A percentile compares a stretch with the other conserved stretches of the same genome.
These are phyloP conservation scores for Nomada fucata DNA, from an alignment of 2,888 invertebrate species.

Conservation along the genomic window DNA sequence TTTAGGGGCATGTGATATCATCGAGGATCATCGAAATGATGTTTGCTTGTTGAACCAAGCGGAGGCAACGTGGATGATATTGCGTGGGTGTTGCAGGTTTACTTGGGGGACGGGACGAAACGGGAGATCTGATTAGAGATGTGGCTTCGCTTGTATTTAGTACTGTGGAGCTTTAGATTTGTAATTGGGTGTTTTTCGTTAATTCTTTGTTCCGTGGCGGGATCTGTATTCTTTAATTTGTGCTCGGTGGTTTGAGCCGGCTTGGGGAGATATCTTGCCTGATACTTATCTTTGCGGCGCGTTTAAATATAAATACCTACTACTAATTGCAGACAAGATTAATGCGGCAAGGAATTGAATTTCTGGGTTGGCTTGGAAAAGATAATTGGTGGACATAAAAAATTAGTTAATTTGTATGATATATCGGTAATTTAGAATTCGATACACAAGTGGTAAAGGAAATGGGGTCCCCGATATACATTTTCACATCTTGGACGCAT, in stretches of 20 bases:
- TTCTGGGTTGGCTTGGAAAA: too few relatives aligned
- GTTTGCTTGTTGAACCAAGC: slow-evolving; percentile 40
- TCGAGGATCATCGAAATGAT: slow-evolving; percentile 28
- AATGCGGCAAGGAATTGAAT: too few relatives aligned
- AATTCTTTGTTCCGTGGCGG: background rate
- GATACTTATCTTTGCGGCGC: too few relatives aligned
- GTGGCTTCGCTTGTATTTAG: background rate
- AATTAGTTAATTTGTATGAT: too few relatives aligned
- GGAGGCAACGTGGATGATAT: slow-evolving; percentile 27
- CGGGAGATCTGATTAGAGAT: slow-evolving; percentile 2
- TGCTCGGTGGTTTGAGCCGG: background rate
- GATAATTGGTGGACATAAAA: too few relatives aligned
- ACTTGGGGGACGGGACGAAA: background rate
- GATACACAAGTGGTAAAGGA: too few relatives aligned
- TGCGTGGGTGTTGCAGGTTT: slow-evolving; percentile 7
- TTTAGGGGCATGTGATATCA: slow-evolving; percentile 6
- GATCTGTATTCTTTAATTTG: background rate
- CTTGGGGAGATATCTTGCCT: too few relatives aligned
- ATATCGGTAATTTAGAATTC: too few relatives aligned
- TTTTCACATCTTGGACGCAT: slow-evolving; percentile 32
- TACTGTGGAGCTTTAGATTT: background rate
- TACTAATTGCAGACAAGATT: too few relatives aligned
- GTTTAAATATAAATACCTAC: too few relatives aligned
- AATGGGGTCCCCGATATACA: background rate
- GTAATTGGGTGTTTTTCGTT: background rate